These are phyloP conservation scores for Siniperca obscura DNA, from an alignment of 2,797 vertebrate species.

Conservation along the genomic window DNA sequence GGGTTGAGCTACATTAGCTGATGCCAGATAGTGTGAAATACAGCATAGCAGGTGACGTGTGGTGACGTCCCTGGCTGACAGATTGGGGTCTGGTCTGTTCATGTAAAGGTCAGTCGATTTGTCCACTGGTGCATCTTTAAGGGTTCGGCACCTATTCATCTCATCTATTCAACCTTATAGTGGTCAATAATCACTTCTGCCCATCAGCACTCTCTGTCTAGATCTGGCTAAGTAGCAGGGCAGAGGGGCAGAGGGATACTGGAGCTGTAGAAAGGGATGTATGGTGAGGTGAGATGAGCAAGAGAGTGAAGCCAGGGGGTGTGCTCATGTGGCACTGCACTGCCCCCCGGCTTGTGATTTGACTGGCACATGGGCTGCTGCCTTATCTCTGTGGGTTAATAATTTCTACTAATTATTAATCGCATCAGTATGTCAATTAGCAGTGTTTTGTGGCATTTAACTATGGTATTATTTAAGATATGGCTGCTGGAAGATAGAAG, in stretches of 20 bases:
- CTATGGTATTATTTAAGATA: neutral
- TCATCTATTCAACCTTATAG: conserved; percentile 33
- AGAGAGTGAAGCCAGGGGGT: conserved; percentile 1
- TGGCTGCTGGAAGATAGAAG: neutral
- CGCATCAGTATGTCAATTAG: conserved; percentile 36
- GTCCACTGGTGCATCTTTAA: conserved; percentile 17
- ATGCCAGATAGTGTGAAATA: conserved; percentile 28
- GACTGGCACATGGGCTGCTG: conserved; percentile 58
- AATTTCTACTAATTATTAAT: conserved; percentile 35
- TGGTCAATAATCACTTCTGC: conserved; percentile 41
- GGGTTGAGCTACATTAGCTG: conserved; percentile 10
- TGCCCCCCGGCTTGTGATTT: conserved; percentile 49
- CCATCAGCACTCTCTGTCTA: conserved; percentile 11
- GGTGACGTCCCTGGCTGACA: conserved; percentile 26
- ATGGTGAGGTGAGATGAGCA: conserved; percentile 32
- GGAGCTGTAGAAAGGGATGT: conserved; percentile 1
- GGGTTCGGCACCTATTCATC: conserved; percentile 27
- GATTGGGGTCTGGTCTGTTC: conserved; percentile 46
- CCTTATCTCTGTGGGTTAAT: conserved; percentile 30
- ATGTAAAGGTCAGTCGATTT: conserved; percentile 35
- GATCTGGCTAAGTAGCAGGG: neutral
- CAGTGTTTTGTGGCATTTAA: neutral
- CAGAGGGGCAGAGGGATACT: neutral
- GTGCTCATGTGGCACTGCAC: conserved; percentile 56
- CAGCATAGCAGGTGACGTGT: conserved; percentile 31